A percentile compares a stretch with the other conserved stretches of the same genome.
Conservation (phyloP, 37 sponge, comb jelly and placozoan genomes). For the Cliona cf. orientalis region DNA sequence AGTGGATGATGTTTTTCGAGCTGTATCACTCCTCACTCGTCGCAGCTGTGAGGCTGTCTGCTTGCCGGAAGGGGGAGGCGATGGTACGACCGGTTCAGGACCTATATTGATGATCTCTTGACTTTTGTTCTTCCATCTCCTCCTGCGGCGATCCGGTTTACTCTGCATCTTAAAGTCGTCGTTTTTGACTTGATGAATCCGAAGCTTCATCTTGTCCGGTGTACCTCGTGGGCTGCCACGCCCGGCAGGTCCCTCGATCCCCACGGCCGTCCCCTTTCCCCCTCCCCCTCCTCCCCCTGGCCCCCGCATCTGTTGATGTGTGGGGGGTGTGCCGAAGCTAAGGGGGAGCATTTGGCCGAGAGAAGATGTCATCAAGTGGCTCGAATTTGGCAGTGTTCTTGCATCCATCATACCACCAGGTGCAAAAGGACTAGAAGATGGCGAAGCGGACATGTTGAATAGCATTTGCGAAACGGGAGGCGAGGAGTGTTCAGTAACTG, state of each 20-base stretch:
- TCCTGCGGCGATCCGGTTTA: constrained; percentile 24
- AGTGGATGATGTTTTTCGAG: neutral
- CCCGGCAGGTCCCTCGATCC: too few relatives aligned
- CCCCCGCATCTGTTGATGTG: too few relatives aligned
- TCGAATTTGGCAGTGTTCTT: too few relatives aligned
- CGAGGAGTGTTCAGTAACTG: neutral
- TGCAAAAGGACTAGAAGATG: neutral
- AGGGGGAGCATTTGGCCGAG: too few relatives aligned
- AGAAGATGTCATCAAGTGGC: constrained; percentile 27
- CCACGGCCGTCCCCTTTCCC: too few relatives aligned
- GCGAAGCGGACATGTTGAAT: too few relatives aligned
- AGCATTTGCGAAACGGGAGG: too few relatives aligned
- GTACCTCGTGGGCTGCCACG: neutral
- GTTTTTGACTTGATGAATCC: constrained; percentile 52
- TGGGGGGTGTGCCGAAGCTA: too few relatives aligned
- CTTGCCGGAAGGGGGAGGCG: neutral
- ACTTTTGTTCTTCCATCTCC: constrained; percentile 2
- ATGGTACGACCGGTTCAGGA: neutral
- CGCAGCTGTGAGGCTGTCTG: neutral
- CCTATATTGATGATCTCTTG: neutral
- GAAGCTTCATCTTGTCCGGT: constrained; percentile 35
- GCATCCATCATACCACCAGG: constrained; percentile 6
- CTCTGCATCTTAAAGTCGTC: constrained; percentile 39
- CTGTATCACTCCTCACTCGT: neutral
- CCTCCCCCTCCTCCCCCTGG: too few relatives aligned